Percentiles rank a stretch among this genome's conserved stretches.
phyloP scores from a whole-genome alignment of 2,113 vertebrate genomes.

The Ahaetulla prasina region DNA sequence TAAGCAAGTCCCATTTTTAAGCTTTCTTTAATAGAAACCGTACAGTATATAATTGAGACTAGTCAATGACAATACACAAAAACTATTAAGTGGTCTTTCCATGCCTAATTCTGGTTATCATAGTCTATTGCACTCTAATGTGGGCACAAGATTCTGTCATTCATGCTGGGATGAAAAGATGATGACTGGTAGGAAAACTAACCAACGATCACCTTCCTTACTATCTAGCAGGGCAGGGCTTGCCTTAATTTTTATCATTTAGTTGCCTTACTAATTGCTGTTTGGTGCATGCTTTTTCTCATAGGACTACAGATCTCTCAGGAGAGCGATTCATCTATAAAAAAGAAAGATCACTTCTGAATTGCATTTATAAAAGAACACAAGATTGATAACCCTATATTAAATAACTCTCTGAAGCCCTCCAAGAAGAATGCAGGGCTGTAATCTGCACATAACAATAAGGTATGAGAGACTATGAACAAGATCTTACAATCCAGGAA shows the following conservation, averaged over 20 bases:
- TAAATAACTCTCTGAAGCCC: background rate
- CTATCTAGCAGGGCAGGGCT: background rate
- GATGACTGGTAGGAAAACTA: background rate
- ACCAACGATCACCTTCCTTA: background rate
- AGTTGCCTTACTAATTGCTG: background rate
- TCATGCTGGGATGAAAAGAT: background rate
- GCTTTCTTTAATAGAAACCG: background rate
- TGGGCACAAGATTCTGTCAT: background rate
- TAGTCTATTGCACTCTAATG: background rate
- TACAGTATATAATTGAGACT: conserved; percentile 7
- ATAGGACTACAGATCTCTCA: background rate
- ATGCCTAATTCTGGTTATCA: background rate
- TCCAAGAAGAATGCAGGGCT: background rate
- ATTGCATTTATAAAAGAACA: background rate
- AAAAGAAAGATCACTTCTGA: background rate
- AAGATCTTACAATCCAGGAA: background rate
- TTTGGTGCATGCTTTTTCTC: background rate
- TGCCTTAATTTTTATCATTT: background rate
- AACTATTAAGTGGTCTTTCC: rapidly evolving
- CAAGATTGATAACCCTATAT: background rate
- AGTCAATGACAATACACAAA: background rate
- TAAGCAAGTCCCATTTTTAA: conserved; percentile 13
- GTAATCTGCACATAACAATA: background rate
- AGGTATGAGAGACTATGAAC: background rate
- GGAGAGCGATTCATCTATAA: background rate